Evolutionary conservation across 2,113 vertebrate species (phyloP).

Genomic region (Micronycteris hirsuta): DNA sequence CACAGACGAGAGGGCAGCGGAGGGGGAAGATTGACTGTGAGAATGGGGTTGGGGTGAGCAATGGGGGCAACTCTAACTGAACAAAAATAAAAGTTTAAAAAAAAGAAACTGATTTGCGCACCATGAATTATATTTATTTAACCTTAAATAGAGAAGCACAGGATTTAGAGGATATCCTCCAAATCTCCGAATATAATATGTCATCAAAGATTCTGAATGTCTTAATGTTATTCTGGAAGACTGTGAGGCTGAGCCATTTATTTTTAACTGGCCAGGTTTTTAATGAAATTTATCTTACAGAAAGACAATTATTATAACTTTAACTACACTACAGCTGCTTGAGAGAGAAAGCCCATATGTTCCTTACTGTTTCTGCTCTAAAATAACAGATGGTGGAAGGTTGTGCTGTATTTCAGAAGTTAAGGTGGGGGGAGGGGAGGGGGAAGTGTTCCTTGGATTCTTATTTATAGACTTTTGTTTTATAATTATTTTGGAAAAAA

Average conservation of each 20-base stretch:
- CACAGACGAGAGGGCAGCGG: too few relatives aligned
- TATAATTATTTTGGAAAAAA: constrained; percentile 64
- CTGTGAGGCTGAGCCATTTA: constrained; percentile 69
- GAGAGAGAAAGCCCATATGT: constrained; percentile 86
- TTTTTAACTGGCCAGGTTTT: constrained; percentile 80
- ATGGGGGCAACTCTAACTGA: too few relatives aligned
- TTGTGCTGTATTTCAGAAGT: constrained; percentile 84
- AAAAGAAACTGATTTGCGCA: constrained; percentile 11
- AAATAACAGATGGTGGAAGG: constrained; percentile 86
- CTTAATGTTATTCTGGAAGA: constrained; percentile 66
- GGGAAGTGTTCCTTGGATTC: constrained; percentile 54
- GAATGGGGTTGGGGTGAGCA: too few relatives aligned
- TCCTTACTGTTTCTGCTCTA: constrained; percentile 82
- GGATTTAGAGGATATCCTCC: constrained; percentile 44
- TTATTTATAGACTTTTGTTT: constrained; percentile 74
- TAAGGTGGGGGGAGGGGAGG: constrained; percentile 69
- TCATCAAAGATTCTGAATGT: constrained; percentile 68
- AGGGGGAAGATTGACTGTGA: too few relatives aligned
- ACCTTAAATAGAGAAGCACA: constrained; percentile 13
- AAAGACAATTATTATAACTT: constrained; percentile 88
- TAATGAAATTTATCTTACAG: constrained; percentile 85
- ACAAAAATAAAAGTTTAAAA: too few relatives aligned
- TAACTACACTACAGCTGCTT: constrained; percentile 88
- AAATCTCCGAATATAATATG: constrained; percentile 41
- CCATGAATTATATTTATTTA: not conserved